phyloP scores from a whole-genome alignment of 2,113 vertebrate species.

The Cynoglossus semilaevis region DNA sequence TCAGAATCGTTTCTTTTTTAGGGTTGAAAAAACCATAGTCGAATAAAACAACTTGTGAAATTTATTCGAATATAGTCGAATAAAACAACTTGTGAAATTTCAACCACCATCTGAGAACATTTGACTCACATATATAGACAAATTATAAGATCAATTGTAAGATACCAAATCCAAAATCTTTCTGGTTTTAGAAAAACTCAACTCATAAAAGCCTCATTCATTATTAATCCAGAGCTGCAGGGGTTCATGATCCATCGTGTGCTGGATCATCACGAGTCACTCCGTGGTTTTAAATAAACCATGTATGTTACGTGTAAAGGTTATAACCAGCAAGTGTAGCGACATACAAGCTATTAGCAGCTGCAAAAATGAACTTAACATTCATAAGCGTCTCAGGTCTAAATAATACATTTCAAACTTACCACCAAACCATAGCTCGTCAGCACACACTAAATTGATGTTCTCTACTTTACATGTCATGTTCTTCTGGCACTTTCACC shows the following conservation, averaged over 20 bases:
- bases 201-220: conserved; percentile 13
- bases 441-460: not conserved
- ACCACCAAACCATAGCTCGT: not conserved
- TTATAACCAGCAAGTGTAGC: not conserved
- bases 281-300: conserved; percentile 26
- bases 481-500: not conserved
- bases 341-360: not conserved
- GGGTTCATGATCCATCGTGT: conserved; percentile 30
- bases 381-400: not conserved
- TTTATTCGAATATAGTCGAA: too few relatives aligned
- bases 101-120: not conserved
- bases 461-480: not conserved
- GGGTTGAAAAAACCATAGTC: too few relatives aligned
- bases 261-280: conserved; percentile 19
- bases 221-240: conserved; percentile 13
- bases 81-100: too few relatives aligned
- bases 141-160: too few relatives aligned
- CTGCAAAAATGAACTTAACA: not conserved
- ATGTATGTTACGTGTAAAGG: conserved; percentile 2
- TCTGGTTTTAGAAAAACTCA: conserved; percentile 19
- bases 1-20: too few relatives aligned
- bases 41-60: too few relatives aligned
- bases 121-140: conserved; percentile 6
- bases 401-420: too few relatives aligned
- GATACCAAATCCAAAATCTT: conserved; percentile 4